These are phyloP conservation scores for Simalia tracyae DNA, from an alignment of 2,797 vertebrate genomes.

Conservation along the genomic window DNA sequence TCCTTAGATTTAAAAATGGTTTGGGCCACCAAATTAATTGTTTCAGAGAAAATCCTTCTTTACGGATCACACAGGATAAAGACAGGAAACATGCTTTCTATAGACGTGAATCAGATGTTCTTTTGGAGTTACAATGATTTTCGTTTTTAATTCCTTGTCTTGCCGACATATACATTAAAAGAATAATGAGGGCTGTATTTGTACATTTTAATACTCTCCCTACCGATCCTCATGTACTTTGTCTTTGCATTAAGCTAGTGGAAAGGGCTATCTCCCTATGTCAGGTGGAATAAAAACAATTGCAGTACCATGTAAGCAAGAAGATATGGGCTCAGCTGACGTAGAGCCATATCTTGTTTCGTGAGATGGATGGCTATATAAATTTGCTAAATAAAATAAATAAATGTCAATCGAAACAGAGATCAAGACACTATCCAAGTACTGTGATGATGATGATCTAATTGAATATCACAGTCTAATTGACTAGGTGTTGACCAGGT, in stretches of 20 bases:
- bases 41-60: slow-evolving; percentile 70
- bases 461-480: neutral
- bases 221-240: slow-evolving; percentile 53
- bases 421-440: accelerated
- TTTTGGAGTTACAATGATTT: slow-evolving; percentile 68
- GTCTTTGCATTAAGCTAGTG: slow-evolving; percentile 61
- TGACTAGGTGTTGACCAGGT: neutral
- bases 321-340: slow-evolving; percentile 29
- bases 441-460: neutral
- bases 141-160: slow-evolving; percentile 68
- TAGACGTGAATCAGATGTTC: slow-evolving; percentile 69
- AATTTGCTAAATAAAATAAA: neutral
- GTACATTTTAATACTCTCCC: slow-evolving; percentile 38
- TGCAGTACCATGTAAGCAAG: slow-evolving; percentile 26
- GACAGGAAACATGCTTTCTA: slow-evolving; percentile 63
- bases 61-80: slow-evolving; percentile 66
- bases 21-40: slow-evolving; percentile 72
- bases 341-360: too few relatives aligned
- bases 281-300: slow-evolving; percentile 54
- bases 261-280: slow-evolving; percentile 38
- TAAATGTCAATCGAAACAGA: neutral
- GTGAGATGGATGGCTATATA: neutral
- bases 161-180: slow-evolving; percentile 67
- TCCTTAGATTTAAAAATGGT: slow-evolving; percentile 74
- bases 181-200: slow-evolving; percentile 62